phyloP scores from a whole-genome alignment of 2,888 invertebrate species.

The Caenorhabditis angaria region DNA sequence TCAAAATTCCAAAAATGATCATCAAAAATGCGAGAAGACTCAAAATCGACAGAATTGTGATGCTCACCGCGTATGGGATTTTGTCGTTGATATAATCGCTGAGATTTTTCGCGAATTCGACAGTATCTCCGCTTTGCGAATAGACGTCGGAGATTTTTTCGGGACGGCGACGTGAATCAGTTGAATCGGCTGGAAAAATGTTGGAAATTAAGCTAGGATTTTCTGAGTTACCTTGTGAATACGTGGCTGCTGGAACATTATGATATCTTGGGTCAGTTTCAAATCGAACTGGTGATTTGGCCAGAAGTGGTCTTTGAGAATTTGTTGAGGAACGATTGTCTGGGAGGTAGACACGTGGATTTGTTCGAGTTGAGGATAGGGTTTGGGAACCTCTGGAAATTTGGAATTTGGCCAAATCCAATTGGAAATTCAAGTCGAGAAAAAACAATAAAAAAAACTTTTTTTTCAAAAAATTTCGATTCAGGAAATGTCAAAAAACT shows the following conservation, averaged over 20 bases:
- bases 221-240: not conserved
- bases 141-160: conserved; percentile 59
- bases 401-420: no score
- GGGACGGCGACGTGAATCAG: conserved; percentile 39
- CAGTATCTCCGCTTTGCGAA: conserved; percentile 62
- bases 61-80: conserved; percentile 55
- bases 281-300: conserved; percentile 25
- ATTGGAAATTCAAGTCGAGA: no score
- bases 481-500: no score
- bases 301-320: conserved; percentile 24
- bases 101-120: conserved; percentile 65
- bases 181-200: conserved; percentile 40
- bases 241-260: not conserved
- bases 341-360: conserved; percentile 7
- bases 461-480: no score
- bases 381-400: conserved; percentile 29
- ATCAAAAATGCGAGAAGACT: conserved; percentile 36
- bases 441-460: no score
- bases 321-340: conserved; percentile 24
- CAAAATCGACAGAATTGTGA: conserved; percentile 27
- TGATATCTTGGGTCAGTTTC: conserved; percentile 23
- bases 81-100: conserved; percentile 60
- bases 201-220: not conserved
- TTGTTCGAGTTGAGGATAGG: conserved; percentile 20
- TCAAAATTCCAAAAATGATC: conserved; percentile 50